Percentiles rank a stretch among this genome's conserved stretches.
phyloP scores from a whole-genome alignment of 2,113 vertebrate genomes.

The Empidonax traillii region DNA sequence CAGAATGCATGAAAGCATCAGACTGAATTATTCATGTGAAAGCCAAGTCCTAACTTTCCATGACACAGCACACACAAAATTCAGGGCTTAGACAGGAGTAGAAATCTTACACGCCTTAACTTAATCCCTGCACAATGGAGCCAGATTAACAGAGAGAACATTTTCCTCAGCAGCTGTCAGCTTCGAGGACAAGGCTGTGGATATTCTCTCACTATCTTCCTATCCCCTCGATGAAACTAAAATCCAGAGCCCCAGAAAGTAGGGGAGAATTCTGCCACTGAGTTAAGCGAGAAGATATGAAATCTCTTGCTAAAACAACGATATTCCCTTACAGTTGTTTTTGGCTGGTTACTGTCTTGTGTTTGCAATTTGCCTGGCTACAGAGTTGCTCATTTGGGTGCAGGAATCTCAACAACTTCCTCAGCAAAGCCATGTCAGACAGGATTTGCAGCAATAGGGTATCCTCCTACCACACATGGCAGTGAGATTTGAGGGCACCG shows the following conservation, averaged over 20 bases:
- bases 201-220: background rate
- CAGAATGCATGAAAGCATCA: background rate
- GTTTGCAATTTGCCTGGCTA: background rate
- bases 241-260: background rate
- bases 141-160: background rate
- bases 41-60: background rate
- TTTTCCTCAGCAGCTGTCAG: background rate
- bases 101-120: background rate
- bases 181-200: background rate
- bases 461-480: rapidly evolving
- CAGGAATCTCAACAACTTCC: background rate
- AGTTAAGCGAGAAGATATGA: background rate
- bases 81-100: background rate
- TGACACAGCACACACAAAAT: background rate
- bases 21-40: background rate
- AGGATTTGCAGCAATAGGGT: too few relatives aligned
- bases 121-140: background rate
- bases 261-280: background rate
- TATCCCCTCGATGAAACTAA: background rate
- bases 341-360: background rate
- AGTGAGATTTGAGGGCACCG: rapidly evolving
- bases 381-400: rapidly evolving
- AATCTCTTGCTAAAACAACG: background rate
- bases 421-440: background rate
- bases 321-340: background rate